Percentiles rank a stretch among this genome's conserved stretches.
phyloP scores from a whole-genome alignment of 2,113 vertebrate species.

The Phasianus colchicus region DNA sequence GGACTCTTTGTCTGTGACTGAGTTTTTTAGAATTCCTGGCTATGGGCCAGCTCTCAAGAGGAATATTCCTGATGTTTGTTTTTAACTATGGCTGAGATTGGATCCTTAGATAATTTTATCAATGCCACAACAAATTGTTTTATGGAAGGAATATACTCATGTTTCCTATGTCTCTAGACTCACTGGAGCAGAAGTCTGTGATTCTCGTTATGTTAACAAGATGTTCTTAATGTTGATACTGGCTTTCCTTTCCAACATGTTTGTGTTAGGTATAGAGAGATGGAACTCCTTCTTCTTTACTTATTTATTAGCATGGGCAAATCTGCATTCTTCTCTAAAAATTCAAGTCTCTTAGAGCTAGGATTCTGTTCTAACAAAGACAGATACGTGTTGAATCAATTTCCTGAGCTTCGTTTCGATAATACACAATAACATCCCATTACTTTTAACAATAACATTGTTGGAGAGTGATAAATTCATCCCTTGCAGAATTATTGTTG shows the following conservation, averaged over 20 bases:
- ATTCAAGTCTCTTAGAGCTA: background rate
- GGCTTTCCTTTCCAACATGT: background rate
- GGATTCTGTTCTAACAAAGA: background rate
- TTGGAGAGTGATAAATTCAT: background rate
- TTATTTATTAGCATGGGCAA: background rate
- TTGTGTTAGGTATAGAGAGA: background rate
- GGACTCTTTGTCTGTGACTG: slow-evolving; percentile 2
- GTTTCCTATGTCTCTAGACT: slow-evolving; percentile 45
- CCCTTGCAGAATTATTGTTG: background rate
- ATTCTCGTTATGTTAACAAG: slow-evolving; percentile 49
- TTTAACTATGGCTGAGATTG: slow-evolving; percentile 18
- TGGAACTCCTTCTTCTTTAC: background rate
- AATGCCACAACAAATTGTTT: slow-evolving; percentile 57
- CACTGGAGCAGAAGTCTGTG: slow-evolving; percentile 4
- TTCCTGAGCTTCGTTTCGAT: background rate
- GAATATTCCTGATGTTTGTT: slow-evolving; percentile 48
- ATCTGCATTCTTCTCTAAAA: background rate
- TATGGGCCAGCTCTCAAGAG: slow-evolving; percentile 43
- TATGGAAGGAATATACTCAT: background rate
- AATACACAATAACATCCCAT: background rate
- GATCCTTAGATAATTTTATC: slow-evolving; percentile 56
- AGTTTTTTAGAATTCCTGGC: slow-evolving; percentile 10
- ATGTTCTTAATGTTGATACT: slow-evolving; percentile 1
- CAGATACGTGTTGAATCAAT: background rate
- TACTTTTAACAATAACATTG: background rate